phyloP scores from a whole-genome alignment of 2,113 vertebrate species.

The Sigmodon hispidus region DNA sequence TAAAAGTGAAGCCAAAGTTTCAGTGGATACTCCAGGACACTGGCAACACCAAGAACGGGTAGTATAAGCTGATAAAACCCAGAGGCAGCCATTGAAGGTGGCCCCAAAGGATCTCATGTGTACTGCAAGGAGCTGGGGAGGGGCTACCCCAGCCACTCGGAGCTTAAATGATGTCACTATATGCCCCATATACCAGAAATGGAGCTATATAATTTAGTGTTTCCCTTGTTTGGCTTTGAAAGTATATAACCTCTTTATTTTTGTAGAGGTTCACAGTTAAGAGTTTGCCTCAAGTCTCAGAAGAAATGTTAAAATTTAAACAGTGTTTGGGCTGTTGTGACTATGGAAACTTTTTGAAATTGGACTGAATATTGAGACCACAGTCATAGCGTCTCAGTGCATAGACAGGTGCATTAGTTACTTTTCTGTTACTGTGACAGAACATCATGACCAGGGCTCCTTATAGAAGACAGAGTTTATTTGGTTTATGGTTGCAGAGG shows the following conservation, averaged over 20 bases:
- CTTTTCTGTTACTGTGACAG: neutral
- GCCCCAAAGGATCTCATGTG: neutral
- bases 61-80: neutral
- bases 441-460: neutral
- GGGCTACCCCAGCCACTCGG: neutral
- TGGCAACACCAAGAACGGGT: neutral
- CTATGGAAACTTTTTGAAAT: neutral
- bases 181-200: neutral
- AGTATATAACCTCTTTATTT: neutral
- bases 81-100: neutral
- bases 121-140: too few species aligned
- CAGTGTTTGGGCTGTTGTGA: neutral
- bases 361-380: neutral
- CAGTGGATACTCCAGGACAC: neutral
- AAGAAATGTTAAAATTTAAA: neutral
- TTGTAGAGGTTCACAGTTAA: neutral
- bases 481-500: too few species aligned
- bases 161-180: neutral
- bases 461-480: too few species aligned
- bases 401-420: neutral
- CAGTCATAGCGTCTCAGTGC: neutral
- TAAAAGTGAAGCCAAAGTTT: neutral
- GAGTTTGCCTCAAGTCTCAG: neutral
- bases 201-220: neutral
- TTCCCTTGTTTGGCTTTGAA: neutral